phyloP scores from a whole-genome alignment of 2,113 vertebrate genomes.

The Stegastes partitus region DNA sequence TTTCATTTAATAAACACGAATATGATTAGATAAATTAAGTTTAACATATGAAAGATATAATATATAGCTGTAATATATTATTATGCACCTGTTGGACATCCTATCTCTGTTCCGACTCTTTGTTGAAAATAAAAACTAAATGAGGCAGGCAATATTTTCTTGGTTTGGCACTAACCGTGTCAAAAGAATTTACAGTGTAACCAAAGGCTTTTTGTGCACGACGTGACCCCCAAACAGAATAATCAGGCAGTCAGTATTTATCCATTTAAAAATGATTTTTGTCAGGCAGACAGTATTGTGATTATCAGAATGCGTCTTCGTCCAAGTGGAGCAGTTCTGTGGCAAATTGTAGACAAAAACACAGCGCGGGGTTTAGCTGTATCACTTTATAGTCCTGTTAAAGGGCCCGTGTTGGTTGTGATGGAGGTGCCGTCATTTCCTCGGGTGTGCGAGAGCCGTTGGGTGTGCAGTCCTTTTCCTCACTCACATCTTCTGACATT shows the following conservation, averaged over 20 bases:
- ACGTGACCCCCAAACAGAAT: constrained; percentile 7
- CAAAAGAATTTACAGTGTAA: constrained; percentile 61
- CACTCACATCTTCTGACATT: background rate
- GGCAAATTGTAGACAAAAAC: constrained; percentile 20
- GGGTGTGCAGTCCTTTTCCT: constrained; percentile 6
- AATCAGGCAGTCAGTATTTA: constrained; percentile 27
- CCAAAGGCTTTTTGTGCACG: constrained; percentile 56
- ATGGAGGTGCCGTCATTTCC: constrained; percentile 5
- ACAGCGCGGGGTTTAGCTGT: constrained; percentile 10
- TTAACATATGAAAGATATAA: constrained; percentile 52
- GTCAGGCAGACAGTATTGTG: constrained; percentile 23
- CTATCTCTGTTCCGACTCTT: constrained; percentile 18
- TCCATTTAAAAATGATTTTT: constrained; percentile 30
- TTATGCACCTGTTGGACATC: constrained; percentile 26
- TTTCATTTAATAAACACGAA: constrained; percentile 36
- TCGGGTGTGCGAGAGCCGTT: background rate
- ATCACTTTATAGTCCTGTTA: constrained; percentile 21
- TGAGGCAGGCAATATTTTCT: constrained; percentile 39
- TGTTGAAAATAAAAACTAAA: constrained; percentile 21
- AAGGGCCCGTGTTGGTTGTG: constrained; percentile 19
- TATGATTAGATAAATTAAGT: constrained; percentile 64
- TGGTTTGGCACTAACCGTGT: constrained; percentile 71
- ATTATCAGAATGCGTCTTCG: constrained; percentile 38
- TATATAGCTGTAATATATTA: constrained; percentile 44
- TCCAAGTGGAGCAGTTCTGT: constrained; percentile 40